Conservation (phyloP, 2,888 invertebrate species). For the Scaptomyza tumidula region DNA sequence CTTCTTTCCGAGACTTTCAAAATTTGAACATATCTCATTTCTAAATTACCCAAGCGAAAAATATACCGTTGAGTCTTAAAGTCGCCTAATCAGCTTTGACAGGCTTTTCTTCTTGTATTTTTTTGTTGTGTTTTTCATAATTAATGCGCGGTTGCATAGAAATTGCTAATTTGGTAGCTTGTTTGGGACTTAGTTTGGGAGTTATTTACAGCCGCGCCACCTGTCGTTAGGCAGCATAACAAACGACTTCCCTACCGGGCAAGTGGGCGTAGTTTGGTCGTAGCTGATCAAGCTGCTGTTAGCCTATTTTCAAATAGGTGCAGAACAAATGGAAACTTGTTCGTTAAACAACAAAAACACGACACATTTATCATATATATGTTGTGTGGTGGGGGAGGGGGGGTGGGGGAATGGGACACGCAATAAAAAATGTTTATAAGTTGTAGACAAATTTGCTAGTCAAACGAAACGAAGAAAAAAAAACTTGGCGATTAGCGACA, state of each 20-base stretch:
- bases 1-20: background rate
- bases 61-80: conserved; percentile 20
- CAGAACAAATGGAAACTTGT: conserved; percentile 72
- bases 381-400: conserved; percentile 16
- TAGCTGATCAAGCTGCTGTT: conserved; percentile 36
- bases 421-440: conserved; percentile 47
- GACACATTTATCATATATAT: conserved; percentile 72
- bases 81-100: conserved; percentile 39
- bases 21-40: conserved; percentile 3
- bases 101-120: conserved; percentile 11
- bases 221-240: conserved; percentile 61
- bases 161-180: conserved; percentile 67
- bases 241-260: conserved; percentile 61
- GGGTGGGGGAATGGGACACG: background rate
- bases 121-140: conserved; percentile 36
- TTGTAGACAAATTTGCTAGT: conserved; percentile 57
- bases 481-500: conserved; percentile 47
- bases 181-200: conserved; percentile 26
- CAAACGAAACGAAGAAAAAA: conserved; percentile 10
- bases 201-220: conserved; percentile 65
- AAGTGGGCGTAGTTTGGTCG: conserved; percentile 41
- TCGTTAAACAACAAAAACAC: conserved; percentile 47
- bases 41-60: background rate
- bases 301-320: conserved; percentile 35
- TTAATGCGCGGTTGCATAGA: conserved; percentile 45